Percentiles rank a stretch among this genome's conserved stretches.
These are phyloP conservation scores for Drosophila mauritiana DNA, from an alignment of 1,140 invertebrate genomes.

Conservation along the genomic window DNA sequence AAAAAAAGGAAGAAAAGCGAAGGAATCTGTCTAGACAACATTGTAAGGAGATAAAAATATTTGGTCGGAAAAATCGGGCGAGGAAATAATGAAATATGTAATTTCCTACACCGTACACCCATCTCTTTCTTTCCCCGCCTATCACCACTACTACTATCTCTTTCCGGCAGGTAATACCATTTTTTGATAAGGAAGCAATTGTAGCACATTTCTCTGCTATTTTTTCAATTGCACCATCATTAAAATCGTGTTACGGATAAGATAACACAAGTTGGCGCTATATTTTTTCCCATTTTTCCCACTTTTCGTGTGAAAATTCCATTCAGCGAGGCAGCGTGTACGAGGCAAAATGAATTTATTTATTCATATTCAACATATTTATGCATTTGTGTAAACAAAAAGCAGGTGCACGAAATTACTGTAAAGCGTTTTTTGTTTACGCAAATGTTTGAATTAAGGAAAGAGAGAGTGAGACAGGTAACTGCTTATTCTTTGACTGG, in stretches of 20 bases:
- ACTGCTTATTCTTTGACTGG: conserved; percentile 20
- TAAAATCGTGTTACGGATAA: conserved; percentile 69
- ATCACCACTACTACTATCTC: conserved; percentile 7
- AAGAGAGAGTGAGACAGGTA: conserved; percentile 18
- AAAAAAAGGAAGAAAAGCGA: conserved; percentile 9
- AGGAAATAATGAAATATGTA: conserved; percentile 47
- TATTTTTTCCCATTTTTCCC: conserved; percentile 11
- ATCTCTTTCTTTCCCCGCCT: neutral
- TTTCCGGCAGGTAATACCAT: conserved; percentile 15
- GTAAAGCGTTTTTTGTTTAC: conserved; percentile 31
- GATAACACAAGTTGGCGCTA: conserved; percentile 57
- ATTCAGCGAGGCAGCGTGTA: conserved; percentile 45
- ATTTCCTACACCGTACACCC: conserved; percentile 15
- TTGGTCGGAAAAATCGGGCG: conserved; percentile 18
- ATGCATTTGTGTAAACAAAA: conserved; percentile 16
- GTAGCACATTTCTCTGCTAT: conserved; percentile 31
- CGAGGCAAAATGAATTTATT: conserved; percentile 24
- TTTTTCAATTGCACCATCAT: conserved; percentile 60
- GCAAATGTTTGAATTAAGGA: neutral
- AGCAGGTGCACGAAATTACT: conserved; percentile 24
- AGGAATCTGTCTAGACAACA: conserved; percentile 64
- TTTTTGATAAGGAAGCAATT: conserved; percentile 52
- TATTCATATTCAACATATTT: conserved; percentile 22
- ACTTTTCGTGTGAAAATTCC: conserved; percentile 61
- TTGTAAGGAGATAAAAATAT: conserved; percentile 74